phyloP scores from a whole-genome alignment of 2,797 vertebrate species.

The Fistularia commersonii region DNA sequence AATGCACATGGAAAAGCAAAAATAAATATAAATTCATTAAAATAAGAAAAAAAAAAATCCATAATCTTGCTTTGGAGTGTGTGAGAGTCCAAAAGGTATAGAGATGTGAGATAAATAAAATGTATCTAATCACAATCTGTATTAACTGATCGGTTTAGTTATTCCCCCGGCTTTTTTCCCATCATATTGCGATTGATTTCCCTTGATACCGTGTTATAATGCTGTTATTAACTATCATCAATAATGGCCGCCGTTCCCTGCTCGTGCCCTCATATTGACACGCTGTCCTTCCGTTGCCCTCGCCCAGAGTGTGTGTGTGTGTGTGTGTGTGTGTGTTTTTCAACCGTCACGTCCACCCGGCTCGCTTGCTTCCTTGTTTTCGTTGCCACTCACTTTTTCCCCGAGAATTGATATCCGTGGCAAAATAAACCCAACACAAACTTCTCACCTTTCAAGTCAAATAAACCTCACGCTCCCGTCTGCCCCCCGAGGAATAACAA shows the following conservation, averaged over 20 bases:
- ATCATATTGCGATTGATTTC: no score
- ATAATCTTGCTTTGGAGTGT: no score
- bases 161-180: no score
- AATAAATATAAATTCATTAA: no score
- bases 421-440: conserved; percentile 65
- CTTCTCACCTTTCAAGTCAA: conserved; percentile 68
- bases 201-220: no score
- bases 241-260: neutral
- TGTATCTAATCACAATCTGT: no score
- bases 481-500: conserved; percentile 57
- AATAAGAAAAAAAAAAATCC: no score
- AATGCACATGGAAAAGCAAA: no score
- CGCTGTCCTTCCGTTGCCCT: conserved; percentile 52
- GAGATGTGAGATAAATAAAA: no score
- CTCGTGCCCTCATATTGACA: conserved; percentile 46
- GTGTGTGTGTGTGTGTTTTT: conserved; percentile 23
- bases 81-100: no score
- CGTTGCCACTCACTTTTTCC: conserved; percentile 56
- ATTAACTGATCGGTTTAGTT: no score
- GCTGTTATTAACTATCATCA: neutral
- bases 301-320: conserved; percentile 11
- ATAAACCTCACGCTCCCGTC: conserved; percentile 49
- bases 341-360: conserved; percentile 50
- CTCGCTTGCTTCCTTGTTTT: conserved; percentile 65
- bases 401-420: conserved; percentile 60